Conservation (phyloP, 1,140 invertebrate species). For the Rhopalosiphum maidis region DNA sequence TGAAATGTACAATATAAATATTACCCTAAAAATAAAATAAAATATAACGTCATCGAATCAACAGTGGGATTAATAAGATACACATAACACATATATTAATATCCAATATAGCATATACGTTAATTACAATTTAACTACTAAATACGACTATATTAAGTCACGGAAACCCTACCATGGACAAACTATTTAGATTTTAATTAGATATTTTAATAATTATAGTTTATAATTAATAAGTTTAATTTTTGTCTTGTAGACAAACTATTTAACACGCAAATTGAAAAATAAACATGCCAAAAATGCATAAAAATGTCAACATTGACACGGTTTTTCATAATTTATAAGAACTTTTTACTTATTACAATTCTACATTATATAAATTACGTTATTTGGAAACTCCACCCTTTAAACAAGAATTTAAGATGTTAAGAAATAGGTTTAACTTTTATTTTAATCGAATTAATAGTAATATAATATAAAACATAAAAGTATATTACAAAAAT, state of each 20-base stretch:
- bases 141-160: not conserved
- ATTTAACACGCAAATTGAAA: not conserved
- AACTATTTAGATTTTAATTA: not conserved
- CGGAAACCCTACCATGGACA: not conserved
- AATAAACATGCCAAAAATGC: slow-evolving; percentile 2
- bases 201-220: not conserved
- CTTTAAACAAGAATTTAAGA: not conserved
- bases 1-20: not conserved
- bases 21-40: not conserved
- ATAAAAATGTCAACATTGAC: not conserved
- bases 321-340: not conserved
- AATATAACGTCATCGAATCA: not conserved
- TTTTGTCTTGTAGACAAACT: not conserved
- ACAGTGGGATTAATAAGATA: not conserved
- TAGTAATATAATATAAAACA: not conserved
- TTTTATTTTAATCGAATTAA: slow-evolving; percentile 44
- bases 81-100: not conserved
- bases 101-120: not conserved
- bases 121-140: not conserved
- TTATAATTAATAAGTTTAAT: not conserved
- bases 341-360: slow-evolving; percentile 18
- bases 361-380: not conserved
- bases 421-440: not conserved
- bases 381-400: not conserved
- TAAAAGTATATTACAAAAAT: not conserved